Evolutionary conservation across 2,888 invertebrate genomes (phyloP).

Genomic region (Xylota sylvarum): DNA sequence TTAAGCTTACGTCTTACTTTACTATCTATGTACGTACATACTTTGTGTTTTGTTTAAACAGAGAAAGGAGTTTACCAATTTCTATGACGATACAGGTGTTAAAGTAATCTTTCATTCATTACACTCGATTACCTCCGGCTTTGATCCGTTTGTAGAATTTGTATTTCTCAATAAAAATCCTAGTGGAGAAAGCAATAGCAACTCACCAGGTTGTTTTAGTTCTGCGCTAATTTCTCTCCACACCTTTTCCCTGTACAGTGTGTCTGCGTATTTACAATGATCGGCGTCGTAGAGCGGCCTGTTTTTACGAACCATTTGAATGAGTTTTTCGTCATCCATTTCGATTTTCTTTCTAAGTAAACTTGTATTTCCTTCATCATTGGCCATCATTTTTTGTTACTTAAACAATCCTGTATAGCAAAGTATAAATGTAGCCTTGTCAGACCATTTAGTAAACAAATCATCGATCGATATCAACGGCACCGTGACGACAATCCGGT

Average conservation of each 20-base stretch:
- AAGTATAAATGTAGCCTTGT: background rate
- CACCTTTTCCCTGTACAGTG: conserved; percentile 11
- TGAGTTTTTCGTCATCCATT: conserved; percentile 53
- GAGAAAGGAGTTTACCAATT: too few relatives aligned
- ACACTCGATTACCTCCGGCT: too few relatives aligned
- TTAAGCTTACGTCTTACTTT: too few relatives aligned
- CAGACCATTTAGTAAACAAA: background rate
- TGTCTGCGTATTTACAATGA: conserved; percentile 17
- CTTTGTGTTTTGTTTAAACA: too few relatives aligned
- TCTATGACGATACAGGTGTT: too few relatives aligned
- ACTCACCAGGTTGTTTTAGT: conserved; percentile 44
- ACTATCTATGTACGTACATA: too few relatives aligned
- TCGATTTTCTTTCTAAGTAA: conserved; percentile 9
- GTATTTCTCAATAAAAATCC: too few relatives aligned
- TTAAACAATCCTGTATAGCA: background rate
- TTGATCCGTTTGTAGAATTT: too few relatives aligned
- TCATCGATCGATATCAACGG: conserved; percentile 10
- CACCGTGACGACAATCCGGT: conserved; percentile 13
- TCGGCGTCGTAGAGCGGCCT: conserved; percentile 25
- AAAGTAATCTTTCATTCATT: too few relatives aligned
- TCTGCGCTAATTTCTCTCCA: conserved; percentile 53
- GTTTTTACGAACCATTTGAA: conserved; percentile 36
- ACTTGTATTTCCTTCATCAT: background rate
- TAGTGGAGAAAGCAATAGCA: too few relatives aligned
- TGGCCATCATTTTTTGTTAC: background rate